phyloP scores from a whole-genome alignment of 2,888 invertebrate genomes.

The Oscheius sp. region DNA sequence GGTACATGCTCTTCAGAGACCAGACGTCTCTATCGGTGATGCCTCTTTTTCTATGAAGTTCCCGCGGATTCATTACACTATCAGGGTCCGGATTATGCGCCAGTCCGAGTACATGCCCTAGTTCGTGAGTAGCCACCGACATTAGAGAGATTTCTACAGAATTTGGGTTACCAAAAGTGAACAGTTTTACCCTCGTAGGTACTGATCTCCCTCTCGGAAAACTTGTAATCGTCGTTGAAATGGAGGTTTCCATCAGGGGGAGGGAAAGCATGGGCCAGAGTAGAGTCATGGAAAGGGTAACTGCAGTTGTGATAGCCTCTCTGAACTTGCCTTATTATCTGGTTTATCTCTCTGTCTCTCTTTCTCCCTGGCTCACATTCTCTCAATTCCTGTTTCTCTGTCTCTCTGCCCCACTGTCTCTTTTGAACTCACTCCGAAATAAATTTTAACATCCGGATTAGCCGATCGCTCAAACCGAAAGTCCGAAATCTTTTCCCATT shows the following conservation, averaged over 20 bases:
- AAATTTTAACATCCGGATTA: slow-evolving; percentile 9
- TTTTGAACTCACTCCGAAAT: slow-evolving; percentile 6
- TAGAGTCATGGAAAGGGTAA: slow-evolving; percentile 7
- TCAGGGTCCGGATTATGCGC: slow-evolving; percentile 25
- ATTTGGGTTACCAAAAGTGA: background rate
- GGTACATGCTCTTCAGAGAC: slow-evolving; percentile 10
- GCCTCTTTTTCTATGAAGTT: slow-evolving; percentile 10
- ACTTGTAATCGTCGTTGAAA: slow-evolving; percentile 28
- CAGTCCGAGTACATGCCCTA: slow-evolving; percentile 34
- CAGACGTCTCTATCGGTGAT: slow-evolving; percentile 26
- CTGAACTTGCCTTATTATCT: slow-evolving; percentile 1
- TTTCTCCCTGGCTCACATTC: too few relatives aligned
- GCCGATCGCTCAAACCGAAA: slow-evolving; percentile 10
- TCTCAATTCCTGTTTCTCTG: background rate
- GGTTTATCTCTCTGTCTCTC: background rate
- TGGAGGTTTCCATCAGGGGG: slow-evolving; percentile 22
- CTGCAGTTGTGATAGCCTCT: slow-evolving; percentile 24
- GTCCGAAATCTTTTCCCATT: slow-evolving; percentile 11
- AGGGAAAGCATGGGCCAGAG: slow-evolving; percentile 29
- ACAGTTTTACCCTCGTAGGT: background rate
- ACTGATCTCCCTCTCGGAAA: slow-evolving; percentile 19
- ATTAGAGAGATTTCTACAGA: slow-evolving; percentile 26
- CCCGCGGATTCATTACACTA: slow-evolving; percentile 34
- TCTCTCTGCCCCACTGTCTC: background rate
- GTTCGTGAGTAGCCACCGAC: slow-evolving; percentile 33